Evolutionary conservation across 37 sponge, comb jelly and placozoan genomes (phyloP).

Genomic region (Cliona cf. orientalis): DNA sequence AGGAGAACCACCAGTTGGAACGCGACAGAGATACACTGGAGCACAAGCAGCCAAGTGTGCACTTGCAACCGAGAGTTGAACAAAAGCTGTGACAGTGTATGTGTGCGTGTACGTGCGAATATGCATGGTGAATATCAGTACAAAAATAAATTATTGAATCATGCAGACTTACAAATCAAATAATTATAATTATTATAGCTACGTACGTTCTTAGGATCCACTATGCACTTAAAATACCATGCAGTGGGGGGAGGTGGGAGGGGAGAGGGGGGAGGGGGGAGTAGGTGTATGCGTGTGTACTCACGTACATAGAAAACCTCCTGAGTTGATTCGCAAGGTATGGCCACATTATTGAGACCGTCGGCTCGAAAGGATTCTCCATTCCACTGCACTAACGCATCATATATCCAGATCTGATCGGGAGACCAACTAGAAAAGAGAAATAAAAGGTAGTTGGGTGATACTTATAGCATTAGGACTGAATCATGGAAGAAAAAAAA

Average conservation of each 20-base stretch:
- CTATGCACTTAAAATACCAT: background rate
- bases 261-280: background rate
- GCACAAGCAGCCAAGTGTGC: slow-evolving; percentile 59
- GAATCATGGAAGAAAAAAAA: too few relatives aligned
- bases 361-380: slow-evolving; percentile 70
- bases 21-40: slow-evolving; percentile 45
- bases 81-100: slow-evolving; percentile 15
- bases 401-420: slow-evolving; percentile 53
- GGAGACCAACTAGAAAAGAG: slow-evolving; percentile 69
- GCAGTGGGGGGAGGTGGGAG: background rate
- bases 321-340: slow-evolving; percentile 79
- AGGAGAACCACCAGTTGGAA: slow-evolving; percentile 65
- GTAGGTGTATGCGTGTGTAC: slow-evolving; percentile 28
- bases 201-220: background rate
- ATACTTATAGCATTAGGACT: too few relatives aligned
- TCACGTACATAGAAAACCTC: slow-evolving; percentile 78
- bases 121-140: background rate
- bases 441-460: background rate
- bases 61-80: slow-evolving; percentile 54
- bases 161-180: too few relatives aligned
- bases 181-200: background rate
- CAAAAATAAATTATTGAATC: background rate
- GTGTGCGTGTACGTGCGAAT: slow-evolving; percentile 13
- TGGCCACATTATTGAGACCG: slow-evolving; percentile 69
- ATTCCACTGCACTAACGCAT: slow-evolving; percentile 67